Conservation (phyloP, 2,797 vertebrate genomes). For the Chaenodraco wilsoni region DNA sequence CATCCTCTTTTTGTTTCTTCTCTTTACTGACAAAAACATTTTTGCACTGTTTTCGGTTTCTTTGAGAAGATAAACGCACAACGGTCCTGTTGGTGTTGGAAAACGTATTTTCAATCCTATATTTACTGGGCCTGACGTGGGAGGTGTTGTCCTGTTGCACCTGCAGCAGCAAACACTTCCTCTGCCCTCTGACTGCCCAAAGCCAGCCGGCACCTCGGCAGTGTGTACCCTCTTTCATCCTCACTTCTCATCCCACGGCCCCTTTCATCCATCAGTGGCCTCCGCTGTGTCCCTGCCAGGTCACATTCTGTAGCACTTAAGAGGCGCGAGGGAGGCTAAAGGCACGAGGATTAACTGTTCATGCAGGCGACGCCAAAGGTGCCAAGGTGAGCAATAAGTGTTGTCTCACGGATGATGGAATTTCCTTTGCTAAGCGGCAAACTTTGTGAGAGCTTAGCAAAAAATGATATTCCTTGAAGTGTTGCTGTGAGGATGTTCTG, state of each 20-base stretch:
- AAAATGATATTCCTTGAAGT: slow-evolving; percentile 57
- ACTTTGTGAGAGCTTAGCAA: slow-evolving; percentile 32
- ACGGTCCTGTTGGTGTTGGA: not conserved
- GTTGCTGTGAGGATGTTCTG: slow-evolving; percentile 64
- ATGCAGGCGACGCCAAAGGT: slow-evolving; percentile 53
- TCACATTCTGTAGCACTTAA: slow-evolving; percentile 62
- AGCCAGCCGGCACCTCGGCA: slow-evolving; percentile 28
- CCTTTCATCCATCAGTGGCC: slow-evolving; percentile 66
- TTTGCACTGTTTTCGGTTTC: not conserved
- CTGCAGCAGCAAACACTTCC: slow-evolving; percentile 60
- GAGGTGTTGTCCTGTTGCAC: slow-evolving; percentile 44
- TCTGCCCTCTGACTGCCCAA: slow-evolving; percentile 32
- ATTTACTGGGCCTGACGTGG: slow-evolving; percentile 6
- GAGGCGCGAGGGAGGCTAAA: slow-evolving; percentile 49
- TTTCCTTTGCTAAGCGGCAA: slow-evolving; percentile 52
- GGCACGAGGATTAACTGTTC: slow-evolving; percentile 51
- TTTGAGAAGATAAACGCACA: slow-evolving; percentile 2
- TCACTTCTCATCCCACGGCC: slow-evolving; percentile 23
- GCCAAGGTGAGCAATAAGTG: slow-evolving; percentile 58
- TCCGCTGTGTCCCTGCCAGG: slow-evolving; percentile 66
- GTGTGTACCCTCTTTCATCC: slow-evolving; percentile 64
- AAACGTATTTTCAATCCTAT: not conserved
- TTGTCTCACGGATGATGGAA: slow-evolving; percentile 66
- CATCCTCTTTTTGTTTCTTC: not conserved
- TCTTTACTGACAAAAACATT: not conserved